Base-by-base conservation (phyloP, 2,888 invertebrate species). In the Amblyjoppa fuscipennis region DNA sequence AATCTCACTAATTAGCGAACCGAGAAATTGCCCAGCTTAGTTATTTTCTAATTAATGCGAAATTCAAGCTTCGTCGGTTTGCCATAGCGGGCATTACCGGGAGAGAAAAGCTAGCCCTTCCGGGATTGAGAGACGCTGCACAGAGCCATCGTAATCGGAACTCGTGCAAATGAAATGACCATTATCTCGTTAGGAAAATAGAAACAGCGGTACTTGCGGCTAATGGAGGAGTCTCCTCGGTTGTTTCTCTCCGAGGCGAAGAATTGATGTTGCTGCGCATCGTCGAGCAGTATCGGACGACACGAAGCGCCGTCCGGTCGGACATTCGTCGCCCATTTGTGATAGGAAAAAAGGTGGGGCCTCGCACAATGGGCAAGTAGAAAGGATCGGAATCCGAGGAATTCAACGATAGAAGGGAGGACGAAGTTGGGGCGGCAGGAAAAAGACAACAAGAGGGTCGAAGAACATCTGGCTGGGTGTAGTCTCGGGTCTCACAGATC, bases 1-100 rank as follows among this genome's bases (percentile, higher is more conserved):
- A 87, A 87, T 90, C 89, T 83, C 82, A 84, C 88, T 90, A 91
- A 91, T 91, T 92, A 92, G 88, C 87, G 84, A 88, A 87, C 75
- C 85, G 79, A 83, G 88, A 88, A 89, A 90, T 91, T 87, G 77
- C 81, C 53, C 59, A 34, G 78, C 87, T 89, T 90, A 90, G 91
- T 89, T 90, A 91, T 90, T 90, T 89, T 89, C 87, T 84, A 89
- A 89, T 91, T 88, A 90, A 89, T 82, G 76, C 61, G 75, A 86
- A 74, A 41, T 79, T 70, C 78, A 51, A 71, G 75, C 75, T 28
- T 49, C 59, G 56, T n/a, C 31, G 75, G 25, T 64, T 16, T 20
- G 11, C 28, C 45, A 69, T 69, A 56, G 68, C 69, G 70, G 11
- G 49, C 28, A 2, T 51, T 45, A 7, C 49, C 61, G 34, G 45